phyloP scores from a whole-genome alignment of 2,113 vertebrate species.

The Cinclus mexicanus region DNA sequence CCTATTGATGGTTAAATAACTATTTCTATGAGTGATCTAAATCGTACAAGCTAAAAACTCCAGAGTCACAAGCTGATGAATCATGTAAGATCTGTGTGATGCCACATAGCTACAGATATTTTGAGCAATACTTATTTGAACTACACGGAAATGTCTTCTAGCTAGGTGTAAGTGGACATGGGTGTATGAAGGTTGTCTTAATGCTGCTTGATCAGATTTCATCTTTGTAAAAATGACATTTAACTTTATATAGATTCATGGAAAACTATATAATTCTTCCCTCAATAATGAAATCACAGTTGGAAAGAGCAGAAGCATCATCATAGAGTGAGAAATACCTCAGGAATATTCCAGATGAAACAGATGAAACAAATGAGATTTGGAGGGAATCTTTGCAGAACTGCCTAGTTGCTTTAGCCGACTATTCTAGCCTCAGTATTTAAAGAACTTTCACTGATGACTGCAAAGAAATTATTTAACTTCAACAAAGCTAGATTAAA shows the following conservation, averaged over 20 bases:
- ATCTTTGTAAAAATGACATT: background rate
- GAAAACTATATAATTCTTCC: background rate
- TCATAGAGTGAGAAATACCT: background rate
- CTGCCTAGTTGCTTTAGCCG: background rate
- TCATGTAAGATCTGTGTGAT: background rate
- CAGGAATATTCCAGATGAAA: background rate
- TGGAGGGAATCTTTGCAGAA: background rate
- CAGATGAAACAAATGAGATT: background rate
- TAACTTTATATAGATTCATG: background rate
- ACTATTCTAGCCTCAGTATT: background rate
- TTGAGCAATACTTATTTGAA: background rate
- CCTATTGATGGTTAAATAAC: background rate
- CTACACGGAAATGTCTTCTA: background rate
- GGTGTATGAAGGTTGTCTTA: background rate
- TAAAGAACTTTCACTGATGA: background rate
- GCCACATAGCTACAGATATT: background rate
- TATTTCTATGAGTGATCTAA: conserved; percentile 20
- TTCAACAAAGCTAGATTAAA: background rate
- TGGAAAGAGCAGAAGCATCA: background rate
- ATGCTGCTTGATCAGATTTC: background rate
- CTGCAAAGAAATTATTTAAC: background rate
- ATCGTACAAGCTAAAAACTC: background rate
- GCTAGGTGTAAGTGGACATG: background rate
- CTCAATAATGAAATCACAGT: background rate
- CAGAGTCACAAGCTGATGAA: conserved; percentile 43